Conservation (phyloP, 1,140 invertebrate genomes). For the Bombus polaris region DNA sequence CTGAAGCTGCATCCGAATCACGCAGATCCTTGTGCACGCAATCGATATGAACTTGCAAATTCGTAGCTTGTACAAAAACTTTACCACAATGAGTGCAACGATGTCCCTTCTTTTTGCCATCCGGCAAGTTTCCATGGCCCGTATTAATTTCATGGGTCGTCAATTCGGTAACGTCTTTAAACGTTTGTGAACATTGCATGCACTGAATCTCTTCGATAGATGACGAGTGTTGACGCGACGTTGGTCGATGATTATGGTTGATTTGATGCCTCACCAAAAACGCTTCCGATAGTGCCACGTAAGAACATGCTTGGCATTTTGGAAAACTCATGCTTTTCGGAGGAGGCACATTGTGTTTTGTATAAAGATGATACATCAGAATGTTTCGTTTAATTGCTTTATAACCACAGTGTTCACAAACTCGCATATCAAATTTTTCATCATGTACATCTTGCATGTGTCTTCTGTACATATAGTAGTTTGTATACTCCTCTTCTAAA, state of each 20-base stretch:
- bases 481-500: slow-evolving; percentile 87
- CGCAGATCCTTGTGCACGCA: slow-evolving; percentile 75
- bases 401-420: slow-evolving; percentile 93
- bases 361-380: slow-evolving; percentile 91
- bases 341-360: slow-evolving; percentile 90
- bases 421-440: slow-evolving; percentile 89
- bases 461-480: slow-evolving; percentile 90
- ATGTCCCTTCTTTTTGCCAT: slow-evolving; percentile 73
- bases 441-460: slow-evolving; percentile 92
- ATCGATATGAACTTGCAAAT: slow-evolving; percentile 76
- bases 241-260: slow-evolving; percentile 81
- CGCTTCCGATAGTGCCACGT: slow-evolving; percentile 88
- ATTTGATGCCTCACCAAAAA: slow-evolving; percentile 87
- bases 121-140: slow-evolving; percentile 67
- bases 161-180: slow-evolving; percentile 71
- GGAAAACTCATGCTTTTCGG: slow-evolving; percentile 88
- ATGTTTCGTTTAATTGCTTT: slow-evolving; percentile 89
- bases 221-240: slow-evolving; percentile 52
- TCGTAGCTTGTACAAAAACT: slow-evolving; percentile 72
- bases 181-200: slow-evolving; percentile 71
- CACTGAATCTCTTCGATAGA: slow-evolving; percentile 71
- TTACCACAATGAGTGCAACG: slow-evolving; percentile 78
- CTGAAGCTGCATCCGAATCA: slow-evolving; percentile 4
- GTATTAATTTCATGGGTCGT: slow-evolving; percentile 76
- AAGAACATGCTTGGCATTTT: slow-evolving; percentile 90